Base-by-base conservation (phyloP, 2,888 invertebrate species). In the Eilema depressum region DNA sequence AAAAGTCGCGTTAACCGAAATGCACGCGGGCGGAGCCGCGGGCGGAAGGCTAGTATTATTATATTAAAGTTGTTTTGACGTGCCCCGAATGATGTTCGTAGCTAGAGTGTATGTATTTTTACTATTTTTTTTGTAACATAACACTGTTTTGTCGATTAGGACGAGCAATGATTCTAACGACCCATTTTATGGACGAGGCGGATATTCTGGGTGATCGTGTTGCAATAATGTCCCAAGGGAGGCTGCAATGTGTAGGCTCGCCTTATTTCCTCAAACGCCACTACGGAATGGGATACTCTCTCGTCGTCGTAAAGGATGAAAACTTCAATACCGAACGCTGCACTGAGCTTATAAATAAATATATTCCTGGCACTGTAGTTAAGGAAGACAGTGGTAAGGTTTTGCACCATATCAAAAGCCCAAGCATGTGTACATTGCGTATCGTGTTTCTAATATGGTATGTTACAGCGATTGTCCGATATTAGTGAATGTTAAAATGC, bases 121-220 rank as follows among this genome's bases (percentile, higher is more conserved):
- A 20, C 1, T 53, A 8, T 10, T 53, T 7, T n/a, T n/a, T 0
- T 20, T 53, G 10, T 10, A n/a, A n/a, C n/a, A 11, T n/a, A 11
- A 20, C n/a, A 20, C 12, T 62, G 3, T 33, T 47, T 64, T 64
- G 33, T 59, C 7, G 23, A 26, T 25, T 76, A 93, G 97, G 97
- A 30, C 96, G 98, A 11, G 97, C 98, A 0, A 96, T 98, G 86
- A 95, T 98, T 61, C 92, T 98, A 73, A 97, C 98, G 0, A 98
- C 98, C 0, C 98, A 98, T 90, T 98, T 98, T 88, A 98, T 98
- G 98, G 98, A 98, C 85, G 98, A 98, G 91, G 98, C 98, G 0
- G 98, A 98, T 90, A 95, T 97, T 59, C 95, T 98, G 2, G 98
- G 98, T 0, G 98, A 98, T 91, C 96, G 98, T 59, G 98, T 98